Evolutionary conservation across 2,888 invertebrate species (phyloP).

Genomic region (Stenchaetothrips biformis): DNA sequence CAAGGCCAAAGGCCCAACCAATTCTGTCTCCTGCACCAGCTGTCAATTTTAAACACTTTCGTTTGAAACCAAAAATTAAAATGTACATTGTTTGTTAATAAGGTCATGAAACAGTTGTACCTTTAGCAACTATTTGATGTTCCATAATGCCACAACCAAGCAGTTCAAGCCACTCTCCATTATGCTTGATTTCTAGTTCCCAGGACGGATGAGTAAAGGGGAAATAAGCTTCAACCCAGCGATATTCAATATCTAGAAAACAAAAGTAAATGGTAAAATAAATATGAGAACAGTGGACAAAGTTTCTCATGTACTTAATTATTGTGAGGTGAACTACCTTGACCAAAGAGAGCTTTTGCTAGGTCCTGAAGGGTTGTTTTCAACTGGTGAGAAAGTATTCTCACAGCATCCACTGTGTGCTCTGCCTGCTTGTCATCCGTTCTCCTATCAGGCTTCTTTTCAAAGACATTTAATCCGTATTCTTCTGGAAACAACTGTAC

Average conservation of each 20-base stretch:
- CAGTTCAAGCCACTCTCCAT: conserved; percentile 86
- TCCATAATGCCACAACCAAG: conserved; percentile 94
- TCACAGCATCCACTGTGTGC: conserved; percentile 81
- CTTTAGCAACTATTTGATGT: conserved; percentile 75
- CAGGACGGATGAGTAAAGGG: conserved; percentile 99
- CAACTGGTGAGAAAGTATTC: conserved; percentile 77
- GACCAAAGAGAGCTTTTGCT: conserved; percentile 72
- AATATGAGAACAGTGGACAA: conserved; percentile 5
- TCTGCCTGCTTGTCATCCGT: conserved; percentile 67
- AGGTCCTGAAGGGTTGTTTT: conserved; percentile 72
- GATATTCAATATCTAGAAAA: conserved; percentile 48
- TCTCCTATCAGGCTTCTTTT: conserved; percentile 33
- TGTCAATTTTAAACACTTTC: conserved; percentile 37
- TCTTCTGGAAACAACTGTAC: conserved; percentile 27
- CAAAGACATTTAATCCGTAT: conserved; percentile 35
- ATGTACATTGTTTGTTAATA: background rate
- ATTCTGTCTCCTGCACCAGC: conserved; percentile 77
- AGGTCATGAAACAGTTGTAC: conserved; percentile 41
- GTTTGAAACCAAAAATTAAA: conserved; percentile 11
- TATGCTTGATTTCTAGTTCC: conserved; percentile 87
- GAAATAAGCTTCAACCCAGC: conserved; percentile 90
- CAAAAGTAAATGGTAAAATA: conserved; percentile 5
- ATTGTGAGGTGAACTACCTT: conserved; percentile 47
- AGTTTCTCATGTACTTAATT: conserved; percentile 46
- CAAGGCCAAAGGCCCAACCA: conserved; percentile 97